Conservation (phyloP, 2,888 invertebrate species). For the Lobophora halterata region DNA sequence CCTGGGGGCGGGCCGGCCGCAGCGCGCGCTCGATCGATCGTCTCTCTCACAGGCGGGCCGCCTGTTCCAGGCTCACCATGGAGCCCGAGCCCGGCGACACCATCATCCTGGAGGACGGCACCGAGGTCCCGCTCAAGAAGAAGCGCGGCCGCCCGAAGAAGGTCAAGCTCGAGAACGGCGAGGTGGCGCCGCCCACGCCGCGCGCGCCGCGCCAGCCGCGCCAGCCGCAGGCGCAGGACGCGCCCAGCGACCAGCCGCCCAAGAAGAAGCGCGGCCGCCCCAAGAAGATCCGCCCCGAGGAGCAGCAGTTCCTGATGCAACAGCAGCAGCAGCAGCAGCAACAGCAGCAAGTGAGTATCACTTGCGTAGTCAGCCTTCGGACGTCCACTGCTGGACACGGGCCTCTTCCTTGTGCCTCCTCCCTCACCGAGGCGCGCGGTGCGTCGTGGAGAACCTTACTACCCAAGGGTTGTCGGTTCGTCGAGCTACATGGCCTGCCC, state of each 20-base stretch:
- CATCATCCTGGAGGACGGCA: conserved; percentile 82
- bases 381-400: conserved; percentile 18
- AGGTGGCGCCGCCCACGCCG: conserved; percentile 80
- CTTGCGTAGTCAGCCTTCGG: too few relatives aligned
- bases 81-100: conserved; percentile 78
- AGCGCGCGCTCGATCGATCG: conserved; percentile 24
- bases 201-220: conserved; percentile 66
- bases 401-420: too few relatives aligned
- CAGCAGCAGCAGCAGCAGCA: conserved; percentile 69
- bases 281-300: conserved; percentile 89
- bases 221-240: conserved; percentile 47
- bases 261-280: conserved; percentile 94
- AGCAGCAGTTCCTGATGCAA: conserved; percentile 76
- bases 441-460: conserved; percentile 5
- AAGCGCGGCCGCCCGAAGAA: conserved; percentile 95
- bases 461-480: not conserved
- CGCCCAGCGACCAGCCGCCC: conserved; percentile 77
- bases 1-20: conserved; percentile 6
- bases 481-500: conserved; percentile 1
- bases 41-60: conserved; percentile 28
- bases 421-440: too few relatives aligned
- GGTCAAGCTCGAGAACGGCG: conserved; percentile 85
- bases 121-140: conserved; percentile 88
- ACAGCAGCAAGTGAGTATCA: conserved; percentile 34
- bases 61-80: conserved; percentile 69